These are phyloP conservation scores for Agonopterix alstromeriana DNA, from an alignment of 2,888 invertebrate genomes.

Conservation along the genomic window DNA sequence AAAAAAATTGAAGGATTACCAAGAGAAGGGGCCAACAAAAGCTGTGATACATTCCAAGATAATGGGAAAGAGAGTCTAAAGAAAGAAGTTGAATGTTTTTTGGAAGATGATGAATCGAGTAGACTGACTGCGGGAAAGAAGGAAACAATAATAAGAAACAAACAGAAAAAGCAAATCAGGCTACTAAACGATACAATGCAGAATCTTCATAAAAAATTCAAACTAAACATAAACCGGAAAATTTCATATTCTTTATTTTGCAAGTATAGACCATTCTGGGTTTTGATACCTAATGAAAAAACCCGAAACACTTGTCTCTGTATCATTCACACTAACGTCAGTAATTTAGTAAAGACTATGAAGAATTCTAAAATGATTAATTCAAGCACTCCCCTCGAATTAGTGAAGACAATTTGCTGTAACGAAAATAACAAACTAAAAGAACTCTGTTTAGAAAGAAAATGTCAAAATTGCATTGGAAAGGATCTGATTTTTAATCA, in stretches of 20 bases:
- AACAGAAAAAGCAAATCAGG: not conserved
- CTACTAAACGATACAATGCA: not conserved
- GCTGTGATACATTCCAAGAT: too few relatives aligned
- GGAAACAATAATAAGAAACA: conserved; percentile 6
- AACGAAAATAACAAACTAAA: not conserved
- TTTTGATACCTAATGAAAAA: not conserved
- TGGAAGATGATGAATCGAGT: conserved; percentile 10
- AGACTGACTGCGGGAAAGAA: conserved; percentile 11
- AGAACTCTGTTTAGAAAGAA: not conserved
- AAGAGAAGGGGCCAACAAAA: too few relatives aligned
- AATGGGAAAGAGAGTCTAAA: not conserved
- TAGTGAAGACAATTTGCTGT: not conserved
- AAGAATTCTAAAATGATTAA: not conserved
- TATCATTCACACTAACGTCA: not conserved
- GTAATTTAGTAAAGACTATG: not conserved
- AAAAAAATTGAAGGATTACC: not conserved
- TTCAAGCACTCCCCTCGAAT: not conserved
- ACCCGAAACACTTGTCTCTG: not conserved
- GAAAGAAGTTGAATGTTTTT: conserved; percentile 6
- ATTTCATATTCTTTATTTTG: not conserved
- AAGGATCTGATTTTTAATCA: not conserved
- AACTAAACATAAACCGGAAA: not conserved
- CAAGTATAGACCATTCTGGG: not conserved
- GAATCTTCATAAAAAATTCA: not conserved
- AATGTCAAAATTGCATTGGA: not conserved